Base-by-base conservation (phyloP, 2,797 vertebrate species). In the Aldrovandia affinis region DNA sequence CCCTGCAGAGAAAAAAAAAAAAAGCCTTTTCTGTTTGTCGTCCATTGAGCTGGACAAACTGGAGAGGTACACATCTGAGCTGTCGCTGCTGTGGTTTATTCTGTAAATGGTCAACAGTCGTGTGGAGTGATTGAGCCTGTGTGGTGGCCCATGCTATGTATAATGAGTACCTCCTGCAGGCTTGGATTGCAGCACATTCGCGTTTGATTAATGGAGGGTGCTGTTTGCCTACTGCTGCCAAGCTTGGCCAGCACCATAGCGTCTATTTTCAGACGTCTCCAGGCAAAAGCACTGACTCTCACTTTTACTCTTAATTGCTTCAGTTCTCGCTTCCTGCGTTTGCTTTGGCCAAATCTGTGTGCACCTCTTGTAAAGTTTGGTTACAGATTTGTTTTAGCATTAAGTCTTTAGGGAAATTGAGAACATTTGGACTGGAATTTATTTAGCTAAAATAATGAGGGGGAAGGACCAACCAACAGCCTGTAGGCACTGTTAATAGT, bases 161-260 rank as follows among this genome's bases (percentile, higher is more conserved):
- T 36, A 39, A 89, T 91, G 92, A 42, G 90, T 89, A 91, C 86
- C 89, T 88, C 14, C 86, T 88, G 82, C 89, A 77, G 79, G 88
- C 90, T 89, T 87, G n/a, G 88, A 92, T 87, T 83, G 84, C 83
- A 89, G 86, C 85, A 87, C 73, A 83, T 88, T 89, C 85, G 85
- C 86, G 89, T 92, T 89, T 91, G 90, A 93, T 92, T 89, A 90
- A 93, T 93, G 92, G 91, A 89, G 91, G 92, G 92, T 91, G 90
- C 70, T 73, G 83, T 85, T 88, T 80, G 47, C 42, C 86, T 42
- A 75, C 80, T 68, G 83, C 84, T 89, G 89, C 90, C 91, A 89
- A 1, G 81, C 88, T 47, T 20, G 86, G 90, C 88, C 89, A 90
- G 84, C 81, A 68, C 30, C 25, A 25, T 87, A 80, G 85, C 83